Base-by-base conservation (phyloP, 1,140 invertebrate species). In the Formica exsecta region DNA sequence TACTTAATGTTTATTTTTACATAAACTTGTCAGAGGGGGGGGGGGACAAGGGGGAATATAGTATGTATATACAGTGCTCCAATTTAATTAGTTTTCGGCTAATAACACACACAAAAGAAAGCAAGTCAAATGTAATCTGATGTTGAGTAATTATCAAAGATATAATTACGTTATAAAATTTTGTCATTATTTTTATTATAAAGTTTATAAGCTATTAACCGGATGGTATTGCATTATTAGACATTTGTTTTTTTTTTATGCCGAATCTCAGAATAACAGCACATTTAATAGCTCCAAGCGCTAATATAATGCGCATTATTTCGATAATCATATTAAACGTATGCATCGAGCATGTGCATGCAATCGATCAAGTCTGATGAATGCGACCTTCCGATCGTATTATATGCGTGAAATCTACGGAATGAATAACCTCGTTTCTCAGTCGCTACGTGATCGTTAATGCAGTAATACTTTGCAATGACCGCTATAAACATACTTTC, bases 401-500 rank as follows among this genome's bases (percentile, higher is more conserved):
- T 83, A 83, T 74, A 4, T 54, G 54, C 38, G 68, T 38, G 41
- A 83, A 74, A 83, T 74, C n/a, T 41, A 61, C 68, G 68, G 68
- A 81, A 70, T 81, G 38, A 83, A 25, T 74, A 83, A 83, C 68
- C 79, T 83, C 68, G 4, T 61, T 59, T 73, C 29, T 73, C 29
- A 73, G 36, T 22, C 38, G 13, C 79, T 54, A 71, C 66, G 68
- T 29, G 36, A 81, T 73, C 51, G 44, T 25, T 44, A 73, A 74
- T 57, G 61, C 32, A 65, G 32, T 9, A 51, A 19, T 19, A 44
- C 32, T 77, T 64, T 65, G 36, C 48, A 65, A 75, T 65, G 71
- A 44, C 44, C 51, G 73, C 22, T 32, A 76, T 77, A 85, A 85
- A 77, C 61, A 77, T 61, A 85, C 81, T 85, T 85, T 85, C 61